A percentile compares a stretch with the other conserved stretches of the same genome.
These are phyloP conservation scores for Erynnis tages DNA, from an alignment of 2,888 invertebrate species.

Conservation along the genomic window DNA sequence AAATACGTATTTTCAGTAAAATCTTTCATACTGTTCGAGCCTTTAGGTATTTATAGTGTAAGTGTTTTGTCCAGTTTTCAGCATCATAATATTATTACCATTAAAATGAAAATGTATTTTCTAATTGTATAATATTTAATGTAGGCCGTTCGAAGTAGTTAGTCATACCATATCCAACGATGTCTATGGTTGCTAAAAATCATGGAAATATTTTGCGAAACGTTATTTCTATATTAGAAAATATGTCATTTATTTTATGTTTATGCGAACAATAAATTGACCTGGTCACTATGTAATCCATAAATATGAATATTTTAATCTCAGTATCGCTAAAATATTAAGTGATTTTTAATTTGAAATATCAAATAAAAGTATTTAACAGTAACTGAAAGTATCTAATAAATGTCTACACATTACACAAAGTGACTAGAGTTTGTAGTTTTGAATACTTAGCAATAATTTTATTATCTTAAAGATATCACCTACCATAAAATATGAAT, in stretches of 20 bases:
- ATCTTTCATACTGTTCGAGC: conserved; percentile 3
- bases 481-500: not conserved
- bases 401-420: not conserved
- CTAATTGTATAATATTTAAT: not conserved
- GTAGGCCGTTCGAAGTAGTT: not conserved
- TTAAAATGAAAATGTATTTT: conserved; percentile 1
- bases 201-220: conserved; percentile 12
- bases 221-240: conserved; percentile 21
- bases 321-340: too few species aligned
- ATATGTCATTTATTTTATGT: not conserved
- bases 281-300: conserved; percentile 7
- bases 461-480: conserved; percentile 12
- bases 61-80: conserved; percentile 14
- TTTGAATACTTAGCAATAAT: conserved; percentile 19
- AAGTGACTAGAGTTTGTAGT: conserved; percentile 7
- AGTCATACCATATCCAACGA: not conserved
- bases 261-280: conserved; percentile 1
- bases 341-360: not conserved
- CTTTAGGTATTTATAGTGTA: conserved; percentile 10
- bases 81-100: conserved; percentile 3
- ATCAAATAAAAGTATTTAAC: not conserved
- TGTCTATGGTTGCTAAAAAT: not conserved
- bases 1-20: conserved; percentile 8
- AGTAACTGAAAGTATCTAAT: not conserved
- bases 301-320: too few species aligned